Base-by-base conservation (phyloP, 2,113 vertebrate genomes). In the Ciconia stormi region DNA sequence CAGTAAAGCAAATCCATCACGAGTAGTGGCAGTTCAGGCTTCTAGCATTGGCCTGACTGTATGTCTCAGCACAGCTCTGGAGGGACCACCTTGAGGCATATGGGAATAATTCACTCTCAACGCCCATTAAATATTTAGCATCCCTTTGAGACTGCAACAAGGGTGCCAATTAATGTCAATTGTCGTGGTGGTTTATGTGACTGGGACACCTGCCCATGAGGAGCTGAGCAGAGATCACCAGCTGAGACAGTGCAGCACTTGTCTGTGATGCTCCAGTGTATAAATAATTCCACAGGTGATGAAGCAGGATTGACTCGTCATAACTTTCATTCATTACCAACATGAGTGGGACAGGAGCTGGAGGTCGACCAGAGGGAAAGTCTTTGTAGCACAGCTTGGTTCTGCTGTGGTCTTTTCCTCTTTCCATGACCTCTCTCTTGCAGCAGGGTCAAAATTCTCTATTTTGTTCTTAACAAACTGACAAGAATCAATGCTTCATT, bases 71-170 rank as follows among this genome's bases (percentile, higher is more conserved):
- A 26, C 72, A 71, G 76, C 72, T 79, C 94, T 84, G 79, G 29
- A 85, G 92, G 86, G 89, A 87, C 47, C 81, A 76, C 76, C 84
- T 53, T 30, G 92, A 59, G 89, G 71, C 95, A 86, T 3, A 9
- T 21, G 95, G 93, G 96, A 94, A 93, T 96, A 93, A 97, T 92
- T 96, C 82, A n/a, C 76, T 81, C 91, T 82, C 92, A 34, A 1
- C 55, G 90, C 93, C 95, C 93, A 94, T 97, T 96, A 95, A 97
- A 94, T 95, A 85, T 59, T 96, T 36, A 89, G 62, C 82, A 62
- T 93, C 52, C 38, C 90, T 84, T 29, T 73, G 92, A 76, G 93
- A 32, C 59, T 67, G 82, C 73, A 47, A 69, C 91, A 81, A 65
- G 77, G 85, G 80, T 52, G 70, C 93, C 95, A 97, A 95, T 98